These are phyloP conservation scores for Percopsis transmontana DNA, from an alignment of 2,113 vertebrate species.

Conservation along the genomic window DNA sequence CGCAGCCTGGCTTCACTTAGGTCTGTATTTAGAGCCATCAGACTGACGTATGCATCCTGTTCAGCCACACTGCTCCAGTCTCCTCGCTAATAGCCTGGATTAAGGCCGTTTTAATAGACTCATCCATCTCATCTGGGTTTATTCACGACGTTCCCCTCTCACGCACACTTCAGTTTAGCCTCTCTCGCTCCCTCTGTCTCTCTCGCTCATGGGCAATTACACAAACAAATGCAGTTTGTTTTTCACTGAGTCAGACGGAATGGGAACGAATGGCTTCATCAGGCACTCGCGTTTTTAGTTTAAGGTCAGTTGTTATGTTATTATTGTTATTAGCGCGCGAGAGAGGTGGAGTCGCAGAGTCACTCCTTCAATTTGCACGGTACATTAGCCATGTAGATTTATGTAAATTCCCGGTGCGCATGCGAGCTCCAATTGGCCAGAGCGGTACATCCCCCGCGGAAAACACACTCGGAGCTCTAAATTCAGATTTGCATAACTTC, in stretches of 20 bases:
- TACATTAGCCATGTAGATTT: conserved; percentile 68
- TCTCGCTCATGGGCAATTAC: conserved; percentile 72
- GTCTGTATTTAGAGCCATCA: conserved; percentile 69
- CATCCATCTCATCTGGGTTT: conserved; percentile 73
- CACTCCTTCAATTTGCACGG: conserved; percentile 50
- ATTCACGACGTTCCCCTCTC: conserved; percentile 50
- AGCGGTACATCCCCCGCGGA: conserved; percentile 15
- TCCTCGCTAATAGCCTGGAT: conserved; percentile 69
- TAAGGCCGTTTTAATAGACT: conserved; percentile 67
- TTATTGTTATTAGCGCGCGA: conserved; percentile 28
- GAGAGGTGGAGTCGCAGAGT: conserved; percentile 54
- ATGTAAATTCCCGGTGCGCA: conserved; percentile 61
- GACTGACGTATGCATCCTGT: conserved; percentile 51
- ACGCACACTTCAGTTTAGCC: background rate
- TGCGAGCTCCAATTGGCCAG: conserved; percentile 52
- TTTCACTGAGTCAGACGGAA: conserved; percentile 41
- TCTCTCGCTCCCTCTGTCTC: conserved; percentile 19
- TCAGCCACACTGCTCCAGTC: conserved; percentile 55
- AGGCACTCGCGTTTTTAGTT: conserved; percentile 45
- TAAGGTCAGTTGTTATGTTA: conserved; percentile 56
- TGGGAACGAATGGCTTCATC: conserved; percentile 51
- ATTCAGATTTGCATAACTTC: conserved; percentile 51
- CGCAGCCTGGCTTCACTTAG: conserved; percentile 38
- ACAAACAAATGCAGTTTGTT: conserved; percentile 73
- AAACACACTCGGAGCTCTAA: conserved; percentile 34